Base-by-base conservation (phyloP, 2,113 vertebrate genomes). In the Daphoenositta chrysoptera region DNA sequence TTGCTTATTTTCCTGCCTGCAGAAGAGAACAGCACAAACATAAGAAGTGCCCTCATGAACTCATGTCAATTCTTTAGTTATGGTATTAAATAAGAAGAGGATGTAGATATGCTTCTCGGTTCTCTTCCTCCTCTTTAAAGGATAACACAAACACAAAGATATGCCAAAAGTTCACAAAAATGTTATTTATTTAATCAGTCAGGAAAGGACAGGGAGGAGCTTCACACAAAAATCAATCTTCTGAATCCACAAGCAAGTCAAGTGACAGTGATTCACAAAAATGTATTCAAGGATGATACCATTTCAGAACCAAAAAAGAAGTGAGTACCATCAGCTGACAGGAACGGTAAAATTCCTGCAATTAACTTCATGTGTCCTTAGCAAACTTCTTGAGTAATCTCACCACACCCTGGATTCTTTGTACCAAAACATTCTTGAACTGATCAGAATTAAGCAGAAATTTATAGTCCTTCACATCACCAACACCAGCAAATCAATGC, bases 111-210 rank as follows among this genome's bases (percentile, higher is more conserved):
- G 13, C 13, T 66, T 20, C 45, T 56, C 2, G 1, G 35, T 66
- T 37, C 57, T 71, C 51, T 68, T 87, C 33, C 79, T 97, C 87
- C 93, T 73, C 94, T 80, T 88, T 39, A 70, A 69, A 54, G 54
- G 64, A 57, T 72, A 97, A 96, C 68, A 88, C 35, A 94, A 94
- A 92, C 35, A 28, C 14, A 76, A 89, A 92, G 47, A 61, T 70
- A 89, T 79, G 80, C 87, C 95, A 96, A 56, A 94, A 83, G 37
- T 68, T 85, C 75, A 89, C 69, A 70, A 83, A 96, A 93, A 89
- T 54, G 13, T 71, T 94, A 71, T 66, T 83, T 88, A 80, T 89
- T 91, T 87, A 13, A 61, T 65, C 53, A 76, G 28, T 5, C 40
- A 64, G 57, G 24, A 37, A 87, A 95, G 17, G 31, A 68, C 31